A percentile compares a stretch with the other conserved stretches of the same genome.
Conservation (phyloP, 2,797 vertebrate species). For the Rhinogobio ventralis region DNA sequence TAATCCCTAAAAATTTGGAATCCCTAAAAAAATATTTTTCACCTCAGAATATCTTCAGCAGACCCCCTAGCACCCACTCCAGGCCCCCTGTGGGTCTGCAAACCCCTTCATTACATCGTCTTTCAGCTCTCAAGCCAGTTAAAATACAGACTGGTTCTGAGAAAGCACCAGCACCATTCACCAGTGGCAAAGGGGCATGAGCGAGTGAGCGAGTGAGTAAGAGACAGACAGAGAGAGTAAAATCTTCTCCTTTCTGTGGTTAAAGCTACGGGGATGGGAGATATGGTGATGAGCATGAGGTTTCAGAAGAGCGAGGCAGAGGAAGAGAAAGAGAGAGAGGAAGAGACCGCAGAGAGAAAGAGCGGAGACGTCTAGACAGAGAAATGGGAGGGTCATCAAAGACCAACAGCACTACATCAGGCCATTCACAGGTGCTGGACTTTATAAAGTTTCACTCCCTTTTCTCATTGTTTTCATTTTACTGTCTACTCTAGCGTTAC, state of each 20-base stretch:
- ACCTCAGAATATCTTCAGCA: not conserved
- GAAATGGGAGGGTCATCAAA: constrained; percentile 67
- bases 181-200: not conserved
- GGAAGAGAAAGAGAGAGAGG: constrained; percentile 77
- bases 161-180: not conserved
- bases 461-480: not conserved
- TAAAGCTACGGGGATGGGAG: constrained; percentile 67
- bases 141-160: not conserved
- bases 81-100: not conserved
- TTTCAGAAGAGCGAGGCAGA: constrained; percentile 74
- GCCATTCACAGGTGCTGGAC: constrained; percentile 36
- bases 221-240: not conserved
- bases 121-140: not conserved
- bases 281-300: constrained; percentile 60
- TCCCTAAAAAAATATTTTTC: not conserved
- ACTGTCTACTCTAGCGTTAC: not conserved
- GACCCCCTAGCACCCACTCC: not conserved
- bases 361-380: constrained; percentile 69
- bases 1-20: not conserved
- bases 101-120: not conserved
- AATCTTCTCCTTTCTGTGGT: constrained; percentile 47
- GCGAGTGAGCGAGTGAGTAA: not conserved
- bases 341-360: constrained; percentile 69
- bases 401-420: constrained; percentile 64
- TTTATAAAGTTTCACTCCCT: not conserved